Evolutionary conservation across 2,888 invertebrate genomes (phyloP), one percentile per base, ranked within the genome.

Genomic region (Perithous albicinctus): DNA sequence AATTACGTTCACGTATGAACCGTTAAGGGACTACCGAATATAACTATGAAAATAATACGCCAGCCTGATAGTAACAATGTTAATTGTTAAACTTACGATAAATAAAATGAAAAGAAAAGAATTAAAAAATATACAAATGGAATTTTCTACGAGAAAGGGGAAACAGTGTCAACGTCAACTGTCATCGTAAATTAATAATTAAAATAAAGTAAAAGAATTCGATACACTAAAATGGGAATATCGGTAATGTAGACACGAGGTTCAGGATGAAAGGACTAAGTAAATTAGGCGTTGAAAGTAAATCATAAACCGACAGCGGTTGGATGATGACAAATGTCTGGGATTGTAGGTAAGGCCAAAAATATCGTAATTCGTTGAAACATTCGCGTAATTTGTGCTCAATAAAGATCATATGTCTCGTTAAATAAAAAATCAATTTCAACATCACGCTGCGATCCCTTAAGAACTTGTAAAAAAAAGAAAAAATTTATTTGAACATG

Each of bases 1-100:
- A 89, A 89, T 89, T 88, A 89, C 86, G 86, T 89, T 89, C 84
- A 87, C 80, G 67, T 84, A 85, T 84, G 83, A 72, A 64, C 82
- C 82, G 78, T 87, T 88, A 87, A 87, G 87, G 59, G 64, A 83
- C 84, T 82, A 86, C 85, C 18, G 18, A 59, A 85, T 85, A 86
- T 85, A 86, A 87, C 84, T 84, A 83, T 80, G 35, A 46, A 72
- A 51, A 69, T 26, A 59, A 43, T 38, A 63, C 20, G 56, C 77
- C 78, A 82, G 76, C 85, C 79, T 75, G 70, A 83, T 82, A 84
- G 82, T 83, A 69, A 81, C 82, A 56, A 85, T 80, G 73, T 75
- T 80, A 35, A 32, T 67, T 20, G 64, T 59, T 59, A 51, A 51
- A 66, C 38, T 35, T 41, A 43, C n/a, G 10, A 59, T 66, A 69